Percentiles rank a stretch among this genome's conserved stretches.
Conservation (phyloP, 2,888 invertebrate genomes). For the Pyralis farinalis region DNA sequence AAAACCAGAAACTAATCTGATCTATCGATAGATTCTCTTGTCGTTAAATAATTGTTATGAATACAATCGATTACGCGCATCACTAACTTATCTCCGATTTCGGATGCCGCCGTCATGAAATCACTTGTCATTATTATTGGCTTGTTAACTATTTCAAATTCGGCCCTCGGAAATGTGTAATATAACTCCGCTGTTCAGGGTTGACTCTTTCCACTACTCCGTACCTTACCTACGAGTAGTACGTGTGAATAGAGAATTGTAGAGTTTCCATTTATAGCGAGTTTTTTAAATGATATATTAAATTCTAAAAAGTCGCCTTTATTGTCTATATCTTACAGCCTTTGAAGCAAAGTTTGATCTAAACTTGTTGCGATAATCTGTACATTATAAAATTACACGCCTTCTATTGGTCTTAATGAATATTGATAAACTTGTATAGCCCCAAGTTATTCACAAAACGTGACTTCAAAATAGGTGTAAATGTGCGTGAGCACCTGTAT, state of each 20-base stretch:
- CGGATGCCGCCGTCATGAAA: conserved; percentile 19
- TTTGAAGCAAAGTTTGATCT: too few species aligned
- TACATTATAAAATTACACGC: too few species aligned
- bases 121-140: conserved; percentile 21
- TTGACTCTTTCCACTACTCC: conserved; percentile 9
- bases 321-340: too few species aligned
- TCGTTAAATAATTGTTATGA: not conserved
- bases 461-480: conserved; percentile 9
- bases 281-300: not conserved
- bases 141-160: conserved; percentile 21
- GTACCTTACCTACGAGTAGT: not conserved
- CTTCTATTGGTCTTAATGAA: not conserved
- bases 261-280: not conserved
- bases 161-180: conserved; percentile 16
- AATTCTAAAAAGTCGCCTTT: too few species aligned
- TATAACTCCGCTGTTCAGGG: conserved; percentile 14
- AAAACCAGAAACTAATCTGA: conserved; percentile 1
- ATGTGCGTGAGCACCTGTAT: conserved; percentile 8
- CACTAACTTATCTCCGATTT: conserved; percentile 11
- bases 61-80: conserved; percentile 1
- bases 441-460: conserved; percentile 14
- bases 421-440: conserved; percentile 5
- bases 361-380: too few species aligned
- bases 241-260: not conserved
- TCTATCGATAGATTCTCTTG: not conserved